Evolutionary conservation across 2,113 vertebrate species (phyloP).

Genomic region (Dasyurus viverrinus): DNA sequence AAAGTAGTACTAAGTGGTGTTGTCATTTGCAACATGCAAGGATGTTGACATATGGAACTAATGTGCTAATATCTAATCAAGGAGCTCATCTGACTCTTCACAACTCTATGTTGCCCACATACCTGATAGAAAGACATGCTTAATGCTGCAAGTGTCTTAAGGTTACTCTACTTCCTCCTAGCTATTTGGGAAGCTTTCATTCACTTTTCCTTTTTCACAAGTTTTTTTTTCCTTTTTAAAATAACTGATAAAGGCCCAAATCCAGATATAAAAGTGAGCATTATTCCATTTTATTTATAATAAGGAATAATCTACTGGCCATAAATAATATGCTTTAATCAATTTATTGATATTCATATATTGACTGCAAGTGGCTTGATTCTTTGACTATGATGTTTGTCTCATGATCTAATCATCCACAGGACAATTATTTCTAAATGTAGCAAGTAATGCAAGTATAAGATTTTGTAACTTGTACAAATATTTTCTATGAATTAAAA

Average conservation of each 20-base stretch:
- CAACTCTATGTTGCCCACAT: neutral
- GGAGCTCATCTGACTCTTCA: neutral
- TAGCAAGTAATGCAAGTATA: neutral
- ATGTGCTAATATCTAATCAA: neutral
- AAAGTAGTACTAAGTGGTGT: neutral
- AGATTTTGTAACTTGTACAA: neutral
- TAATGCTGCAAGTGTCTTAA: neutral
- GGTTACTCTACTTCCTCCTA: neutral
- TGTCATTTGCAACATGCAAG: neutral
- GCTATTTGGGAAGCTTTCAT: neutral
- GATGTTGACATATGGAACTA: neutral
- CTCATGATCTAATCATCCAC: neutral
- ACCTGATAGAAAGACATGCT: neutral
- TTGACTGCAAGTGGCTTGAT: neutral
- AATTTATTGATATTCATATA: neutral
- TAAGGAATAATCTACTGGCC: neutral
- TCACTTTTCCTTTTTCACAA: neutral
- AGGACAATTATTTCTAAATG: neutral
- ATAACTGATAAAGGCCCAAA: neutral
- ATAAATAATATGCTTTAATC: neutral
- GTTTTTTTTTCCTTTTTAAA: neutral
- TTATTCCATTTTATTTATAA: neutral
- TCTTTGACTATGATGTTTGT: neutral
- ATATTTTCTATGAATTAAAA: neutral
- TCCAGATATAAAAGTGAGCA: neutral